Conservation (phyloP, 2,888 invertebrate species). For the Lasius fuliginosus region DNA sequence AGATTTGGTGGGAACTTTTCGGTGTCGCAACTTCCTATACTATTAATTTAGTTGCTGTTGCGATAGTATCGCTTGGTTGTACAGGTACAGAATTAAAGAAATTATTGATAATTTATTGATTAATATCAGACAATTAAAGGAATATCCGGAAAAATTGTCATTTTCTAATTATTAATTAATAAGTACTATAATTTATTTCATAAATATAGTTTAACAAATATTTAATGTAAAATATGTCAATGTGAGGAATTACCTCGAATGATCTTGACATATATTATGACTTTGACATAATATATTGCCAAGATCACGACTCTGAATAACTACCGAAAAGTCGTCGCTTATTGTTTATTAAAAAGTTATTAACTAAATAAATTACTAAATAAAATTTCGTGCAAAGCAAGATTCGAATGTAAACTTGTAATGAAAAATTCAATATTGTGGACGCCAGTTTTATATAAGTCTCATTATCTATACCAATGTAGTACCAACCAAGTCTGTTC, state of each 20-base stretch:
- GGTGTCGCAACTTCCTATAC: constrained; percentile 93
- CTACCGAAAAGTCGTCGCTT: too few relatives aligned
- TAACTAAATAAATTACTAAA: too few relatives aligned
- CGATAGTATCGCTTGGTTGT: constrained; percentile 95
- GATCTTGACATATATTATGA: too few relatives aligned
- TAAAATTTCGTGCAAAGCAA: too few relatives aligned
- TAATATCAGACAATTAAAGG: neutral
- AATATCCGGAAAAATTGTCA: neutral
- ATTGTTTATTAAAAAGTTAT: too few relatives aligned
- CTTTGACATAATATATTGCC: too few relatives aligned
- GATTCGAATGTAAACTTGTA: too few relatives aligned
- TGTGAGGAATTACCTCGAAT: neutral
- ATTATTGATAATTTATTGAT: neutral
- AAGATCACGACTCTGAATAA: too few relatives aligned
- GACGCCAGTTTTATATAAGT: too few relatives aligned
- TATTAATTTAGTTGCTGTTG: constrained; percentile 94
- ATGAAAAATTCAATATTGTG: too few relatives aligned
- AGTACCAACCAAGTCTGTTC: too few relatives aligned
- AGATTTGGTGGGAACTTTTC: constrained; percentile 95
- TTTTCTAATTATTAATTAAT: neutral
- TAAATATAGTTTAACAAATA: constrained; percentile 6
- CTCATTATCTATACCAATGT: too few relatives aligned
- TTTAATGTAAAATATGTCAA: neutral
- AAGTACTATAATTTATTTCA: neutral
- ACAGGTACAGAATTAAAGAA: constrained; percentile 88